Conservation (phyloP, 2,113 vertebrate genomes). For the Proterorhinus semilunaris region DNA sequence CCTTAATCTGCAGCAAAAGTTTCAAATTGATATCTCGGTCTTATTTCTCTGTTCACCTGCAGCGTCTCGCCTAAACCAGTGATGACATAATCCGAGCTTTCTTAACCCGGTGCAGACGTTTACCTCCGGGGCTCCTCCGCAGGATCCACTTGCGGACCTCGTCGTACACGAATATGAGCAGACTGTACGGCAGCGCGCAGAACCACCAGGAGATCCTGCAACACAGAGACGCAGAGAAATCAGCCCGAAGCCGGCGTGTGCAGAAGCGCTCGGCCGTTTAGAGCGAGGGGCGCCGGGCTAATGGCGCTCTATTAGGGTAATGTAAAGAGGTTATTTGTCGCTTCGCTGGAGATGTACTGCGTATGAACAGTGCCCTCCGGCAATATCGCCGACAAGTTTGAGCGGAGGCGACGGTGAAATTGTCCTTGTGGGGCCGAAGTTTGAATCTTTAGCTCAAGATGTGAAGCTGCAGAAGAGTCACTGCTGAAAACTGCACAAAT, state of each 20-base stretch:
- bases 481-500: too few relatives aligned
- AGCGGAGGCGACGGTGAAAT: too few relatives aligned
- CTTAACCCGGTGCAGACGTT: slow-evolving; percentile 18
- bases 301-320: slow-evolving; percentile 46
- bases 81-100: too few relatives aligned
- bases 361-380: background rate
- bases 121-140: slow-evolving; percentile 76
- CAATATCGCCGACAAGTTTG: background rate
- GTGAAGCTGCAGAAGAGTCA: too few relatives aligned
- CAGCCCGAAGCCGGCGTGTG: background rate
- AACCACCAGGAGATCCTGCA: slow-evolving; percentile 78
- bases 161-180: slow-evolving; percentile 82
- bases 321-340: slow-evolving; percentile 48
- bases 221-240: background rate
- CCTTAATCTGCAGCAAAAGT: too few relatives aligned
- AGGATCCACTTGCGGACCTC: slow-evolving; percentile 80
- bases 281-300: slow-evolving; percentile 44
- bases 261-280: slow-evolving; percentile 29
- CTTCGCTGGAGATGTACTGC: slow-evolving; percentile 37
- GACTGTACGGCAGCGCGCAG: slow-evolving; percentile 79
- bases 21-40: too few relatives aligned
- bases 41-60: too few relatives aligned
- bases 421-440: too few relatives aligned
- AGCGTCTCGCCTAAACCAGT: too few relatives aligned
- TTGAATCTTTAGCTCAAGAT: too few relatives aligned